Base-by-base conservation (phyloP, 2,113 vertebrate species). In the Cairina moschata region DNA sequence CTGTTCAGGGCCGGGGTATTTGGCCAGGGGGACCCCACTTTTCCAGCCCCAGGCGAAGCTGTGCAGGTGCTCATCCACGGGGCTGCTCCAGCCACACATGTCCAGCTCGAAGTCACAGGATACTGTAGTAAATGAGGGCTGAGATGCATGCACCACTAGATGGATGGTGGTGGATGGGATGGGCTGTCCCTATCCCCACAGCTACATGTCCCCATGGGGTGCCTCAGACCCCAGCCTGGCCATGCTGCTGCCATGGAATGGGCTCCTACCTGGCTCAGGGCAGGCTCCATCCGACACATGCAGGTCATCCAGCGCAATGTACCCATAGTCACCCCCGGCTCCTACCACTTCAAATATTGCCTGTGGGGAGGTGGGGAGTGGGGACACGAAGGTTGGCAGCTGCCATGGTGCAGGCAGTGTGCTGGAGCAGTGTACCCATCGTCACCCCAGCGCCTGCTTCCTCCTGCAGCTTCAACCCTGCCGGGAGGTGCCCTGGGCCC, bases 41-140 rank as follows among this genome's bases (percentile, higher is more conserved):
- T 98, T 99, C 98, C 98, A 97, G 93, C 98, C 99, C 99, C 99
- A 99, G 96, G 99, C 98, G n/a, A 99, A 98, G 36, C 96, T 26
- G 17, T 98, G 98, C 62, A 95, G 48, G 14, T 26, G 28, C 0
- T 94, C 68, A 77, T 97, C 95, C 1, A 85, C 95, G 29, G 97
- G 97, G 91, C 98, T 99, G 96, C 96, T 98, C 99, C 99, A 99
- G 77, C 97, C 97, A 12, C 99, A 99, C 74, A 94, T 95, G 46
- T 98, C 98, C 3, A 4, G 88, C 97, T 99, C 99, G 17, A 99
- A 98, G 96, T 97, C 98, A 96, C 99, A 99, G 63, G 96, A 97
- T 1, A 95, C 98, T 97, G 94, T 95, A 85, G 46, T 18, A 69
- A 79, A 83, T 3, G 18, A 4, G 16, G 17, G 10, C 28, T 74